Conservation (phyloP, 2,888 invertebrate genomes). For the Pristionchus maxplancki region DNA sequence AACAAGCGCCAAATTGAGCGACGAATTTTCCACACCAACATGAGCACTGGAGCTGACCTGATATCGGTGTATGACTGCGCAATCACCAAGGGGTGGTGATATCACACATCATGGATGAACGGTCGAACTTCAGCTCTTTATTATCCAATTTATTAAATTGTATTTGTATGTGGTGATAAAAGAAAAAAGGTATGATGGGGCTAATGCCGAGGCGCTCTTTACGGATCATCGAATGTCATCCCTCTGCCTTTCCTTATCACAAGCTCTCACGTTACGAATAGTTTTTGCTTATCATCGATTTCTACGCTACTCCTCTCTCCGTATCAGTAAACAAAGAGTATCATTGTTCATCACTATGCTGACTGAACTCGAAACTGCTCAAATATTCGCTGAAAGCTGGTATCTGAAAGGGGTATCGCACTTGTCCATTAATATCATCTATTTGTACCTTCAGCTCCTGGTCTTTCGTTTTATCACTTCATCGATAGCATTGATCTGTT, state of each 20-base stretch:
- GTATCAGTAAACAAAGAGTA: too few species aligned
- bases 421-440: neutral
- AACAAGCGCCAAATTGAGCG: neutral
- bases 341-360: neutral
- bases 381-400: neutral
- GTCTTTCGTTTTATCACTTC: neutral
- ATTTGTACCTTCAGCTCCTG: neutral
- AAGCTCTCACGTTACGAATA: too few species aligned
- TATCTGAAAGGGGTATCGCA: neutral
- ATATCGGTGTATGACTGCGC: neutral
- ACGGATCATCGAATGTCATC: too few species aligned
- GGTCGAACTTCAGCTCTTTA: too few species aligned
- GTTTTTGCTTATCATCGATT: too few species aligned
- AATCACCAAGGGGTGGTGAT: neutral
- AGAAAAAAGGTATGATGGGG: too few species aligned
- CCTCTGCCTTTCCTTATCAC: too few species aligned
- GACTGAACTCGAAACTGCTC: neutral
- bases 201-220: too few species aligned
- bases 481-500: neutral
- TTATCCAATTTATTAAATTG: too few species aligned
- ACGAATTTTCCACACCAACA: neutral
- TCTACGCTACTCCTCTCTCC: too few species aligned
- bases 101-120: too few species aligned
- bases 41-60: neutral
- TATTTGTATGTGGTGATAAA: too few species aligned